These are phyloP conservation scores for Leptopilina myrica DNA, from an alignment of 2,888 invertebrate genomes.

Conservation along the genomic window DNA sequence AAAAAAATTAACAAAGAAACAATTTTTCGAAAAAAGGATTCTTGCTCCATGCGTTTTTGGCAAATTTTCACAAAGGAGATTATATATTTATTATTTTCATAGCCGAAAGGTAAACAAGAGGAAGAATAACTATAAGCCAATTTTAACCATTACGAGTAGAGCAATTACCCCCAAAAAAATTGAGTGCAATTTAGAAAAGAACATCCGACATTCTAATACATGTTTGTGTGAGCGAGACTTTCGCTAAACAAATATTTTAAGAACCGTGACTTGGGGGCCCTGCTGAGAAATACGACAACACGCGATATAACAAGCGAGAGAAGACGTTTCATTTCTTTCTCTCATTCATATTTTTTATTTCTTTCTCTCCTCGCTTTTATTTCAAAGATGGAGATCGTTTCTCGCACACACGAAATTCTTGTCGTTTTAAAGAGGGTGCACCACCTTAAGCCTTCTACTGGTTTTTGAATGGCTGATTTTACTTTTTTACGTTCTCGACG, in stretches of 20 bases:
- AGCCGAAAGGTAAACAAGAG: not conserved
- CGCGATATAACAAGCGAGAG: conserved; percentile 38
- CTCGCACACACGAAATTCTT: conserved; percentile 56
- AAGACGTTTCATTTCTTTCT: conserved; percentile 33
- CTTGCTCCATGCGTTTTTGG: no score
- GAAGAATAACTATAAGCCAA: not conserved
- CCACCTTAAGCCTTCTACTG: conserved; percentile 43
- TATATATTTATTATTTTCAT: not conserved
- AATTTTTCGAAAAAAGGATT: no score
- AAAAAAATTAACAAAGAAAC: no score
- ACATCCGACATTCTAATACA: not conserved
- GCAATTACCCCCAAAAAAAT: not conserved
- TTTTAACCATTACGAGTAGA: not conserved
- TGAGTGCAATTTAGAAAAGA: conserved; percentile 3
- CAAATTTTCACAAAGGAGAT: no score
- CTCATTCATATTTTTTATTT: conserved; percentile 46
- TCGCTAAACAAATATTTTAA: conserved; percentile 15
- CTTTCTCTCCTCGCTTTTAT: no score
- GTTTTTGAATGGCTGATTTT: conserved; percentile 46
- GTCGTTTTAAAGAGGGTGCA: conserved; percentile 25
- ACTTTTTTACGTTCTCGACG: conserved; percentile 65
- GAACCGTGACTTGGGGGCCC: not conserved
- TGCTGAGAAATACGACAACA: conserved; percentile 1
- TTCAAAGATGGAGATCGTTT: conserved; percentile 28
- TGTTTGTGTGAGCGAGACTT: not conserved